Evolutionary conservation across 2,113 vertebrate genomes (phyloP).

Genomic region (Microcebus ravelobensis): DNA sequence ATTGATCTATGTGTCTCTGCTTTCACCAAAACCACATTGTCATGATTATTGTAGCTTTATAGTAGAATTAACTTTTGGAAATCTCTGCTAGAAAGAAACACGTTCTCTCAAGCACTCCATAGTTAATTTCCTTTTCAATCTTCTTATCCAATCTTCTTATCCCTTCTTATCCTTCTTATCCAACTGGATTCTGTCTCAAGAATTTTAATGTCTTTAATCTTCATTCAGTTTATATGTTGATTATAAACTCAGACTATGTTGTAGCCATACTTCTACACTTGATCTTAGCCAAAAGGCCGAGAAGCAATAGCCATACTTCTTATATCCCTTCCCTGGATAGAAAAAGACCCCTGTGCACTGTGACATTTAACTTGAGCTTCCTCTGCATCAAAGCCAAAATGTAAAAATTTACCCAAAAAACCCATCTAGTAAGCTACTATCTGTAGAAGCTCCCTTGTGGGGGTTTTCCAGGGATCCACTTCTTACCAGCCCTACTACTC

Average conservation of each 20-base stretch:
- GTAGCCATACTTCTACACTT: background rate
- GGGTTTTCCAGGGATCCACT: background rate
- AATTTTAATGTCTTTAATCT: slow-evolving; percentile 19
- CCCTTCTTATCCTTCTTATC: too few relatives aligned
- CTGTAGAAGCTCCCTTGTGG: slow-evolving; percentile 19
- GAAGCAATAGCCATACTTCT: background rate
- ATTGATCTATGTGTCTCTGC: background rate
- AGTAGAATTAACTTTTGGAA: slow-evolving; percentile 34
- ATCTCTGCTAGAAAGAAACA: slow-evolving; percentile 18
- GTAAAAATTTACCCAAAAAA: slow-evolving; percentile 3
- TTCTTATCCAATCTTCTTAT: slow-evolving; percentile 44
- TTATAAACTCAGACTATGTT: slow-evolving; percentile 29
- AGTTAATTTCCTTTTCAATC: slow-evolving; percentile 39
- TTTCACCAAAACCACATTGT: background rate
- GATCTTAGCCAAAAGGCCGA: too few relatives aligned
- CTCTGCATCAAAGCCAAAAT: slow-evolving; percentile 41
- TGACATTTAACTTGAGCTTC: slow-evolving; percentile 42
- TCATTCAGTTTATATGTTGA: slow-evolving; percentile 16
- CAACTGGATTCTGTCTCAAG: slow-evolving; percentile 37
- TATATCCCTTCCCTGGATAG: background rate
- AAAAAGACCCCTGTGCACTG: background rate
- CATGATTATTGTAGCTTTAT: slow-evolving; percentile 19
- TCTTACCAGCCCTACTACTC: background rate
- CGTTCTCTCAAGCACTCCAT: background rate
- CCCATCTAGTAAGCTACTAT: background rate